phyloP scores from a whole-genome alignment of 1,140 invertebrate genomes.

The Drosophila yakuba region DNA sequence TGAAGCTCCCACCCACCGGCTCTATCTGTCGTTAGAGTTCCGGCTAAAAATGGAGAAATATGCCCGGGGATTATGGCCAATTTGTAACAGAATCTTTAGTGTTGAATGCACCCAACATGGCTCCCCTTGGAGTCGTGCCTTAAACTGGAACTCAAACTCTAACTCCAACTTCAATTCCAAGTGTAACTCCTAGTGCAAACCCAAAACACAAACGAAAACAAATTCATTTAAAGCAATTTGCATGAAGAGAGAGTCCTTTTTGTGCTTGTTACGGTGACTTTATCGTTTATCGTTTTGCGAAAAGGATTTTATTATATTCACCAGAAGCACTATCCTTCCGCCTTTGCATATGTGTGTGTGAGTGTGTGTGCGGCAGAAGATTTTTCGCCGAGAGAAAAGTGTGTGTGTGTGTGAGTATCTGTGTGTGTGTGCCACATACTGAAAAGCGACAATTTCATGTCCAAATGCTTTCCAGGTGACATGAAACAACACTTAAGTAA shows the following conservation, averaged over 20 bases:
- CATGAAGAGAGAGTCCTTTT: slow-evolving; percentile 63
- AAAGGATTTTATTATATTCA: slow-evolving; percentile 79
- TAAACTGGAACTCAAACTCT: neutral
- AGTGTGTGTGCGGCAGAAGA: slow-evolving; percentile 47
- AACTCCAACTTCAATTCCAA: neutral
- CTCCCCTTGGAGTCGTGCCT: slow-evolving; percentile 43
- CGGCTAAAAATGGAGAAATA: slow-evolving; percentile 52
- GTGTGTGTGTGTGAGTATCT: slow-evolving; percentile 17
- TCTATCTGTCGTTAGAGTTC: slow-evolving; percentile 32
- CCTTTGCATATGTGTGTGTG: slow-evolving; percentile 55
- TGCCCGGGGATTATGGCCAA: slow-evolving; percentile 57
- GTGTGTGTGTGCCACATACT: slow-evolving; percentile 54
- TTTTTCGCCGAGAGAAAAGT: slow-evolving; percentile 45
- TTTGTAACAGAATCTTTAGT: slow-evolving; percentile 73
- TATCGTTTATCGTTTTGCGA: slow-evolving; percentile 65
- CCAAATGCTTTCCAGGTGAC: slow-evolving; percentile 85
- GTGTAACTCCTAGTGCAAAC: neutral
- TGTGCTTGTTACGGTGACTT: slow-evolving; percentile 64
- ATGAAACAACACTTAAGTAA: slow-evolving; percentile 84
- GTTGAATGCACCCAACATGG: slow-evolving; percentile 15
- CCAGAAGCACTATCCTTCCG: slow-evolving; percentile 50
- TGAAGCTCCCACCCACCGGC: slow-evolving; percentile 12
- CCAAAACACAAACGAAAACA: slow-evolving; percentile 48
- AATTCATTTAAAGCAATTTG: slow-evolving; percentile 84
- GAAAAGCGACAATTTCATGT: slow-evolving; percentile 84